These are phyloP conservation scores for Sorex maritimensis DNA, from an alignment of 2,797 vertebrate genomes.

Conservation along the genomic window DNA sequence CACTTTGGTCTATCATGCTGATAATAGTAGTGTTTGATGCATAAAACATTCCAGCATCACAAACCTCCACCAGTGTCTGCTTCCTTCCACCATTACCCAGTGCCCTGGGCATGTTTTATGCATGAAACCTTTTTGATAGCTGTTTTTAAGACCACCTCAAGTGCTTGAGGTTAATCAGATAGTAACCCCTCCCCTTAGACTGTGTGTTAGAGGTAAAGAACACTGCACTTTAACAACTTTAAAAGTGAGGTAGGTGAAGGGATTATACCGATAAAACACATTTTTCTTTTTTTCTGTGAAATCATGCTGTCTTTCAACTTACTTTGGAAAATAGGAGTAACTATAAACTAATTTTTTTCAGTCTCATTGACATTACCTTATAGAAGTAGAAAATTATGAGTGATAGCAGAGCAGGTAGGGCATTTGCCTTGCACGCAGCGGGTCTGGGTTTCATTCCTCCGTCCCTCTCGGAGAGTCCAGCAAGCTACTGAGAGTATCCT, in stretches of 20 bases:
- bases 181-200: neutral
- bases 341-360: neutral
- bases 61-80: too few species aligned
- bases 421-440: too few species aligned
- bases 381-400: neutral
- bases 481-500: too few species aligned
- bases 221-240: neutral
- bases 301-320: neutral
- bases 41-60: too few species aligned
- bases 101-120: too few species aligned
- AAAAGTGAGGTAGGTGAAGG: neutral
- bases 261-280: neutral
- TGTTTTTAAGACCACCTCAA: neutral
- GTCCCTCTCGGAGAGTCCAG: too few species aligned
- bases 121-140: neutral
- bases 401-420: neutral
- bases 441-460: too few species aligned
- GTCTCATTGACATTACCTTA: neutral
- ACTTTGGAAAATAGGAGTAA: conserved; percentile 12
- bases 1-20: too few species aligned
- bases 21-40: too few species aligned
- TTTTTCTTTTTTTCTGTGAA: neutral
- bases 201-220: neutral
- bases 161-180: neutral
- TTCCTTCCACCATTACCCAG: too few species aligned